Percentiles rank a stretch among this genome's conserved stretches.
These are phyloP conservation scores for Herpetotheres cachinnans DNA, from an alignment of 2,113 vertebrate species.

Conservation along the genomic window DNA sequence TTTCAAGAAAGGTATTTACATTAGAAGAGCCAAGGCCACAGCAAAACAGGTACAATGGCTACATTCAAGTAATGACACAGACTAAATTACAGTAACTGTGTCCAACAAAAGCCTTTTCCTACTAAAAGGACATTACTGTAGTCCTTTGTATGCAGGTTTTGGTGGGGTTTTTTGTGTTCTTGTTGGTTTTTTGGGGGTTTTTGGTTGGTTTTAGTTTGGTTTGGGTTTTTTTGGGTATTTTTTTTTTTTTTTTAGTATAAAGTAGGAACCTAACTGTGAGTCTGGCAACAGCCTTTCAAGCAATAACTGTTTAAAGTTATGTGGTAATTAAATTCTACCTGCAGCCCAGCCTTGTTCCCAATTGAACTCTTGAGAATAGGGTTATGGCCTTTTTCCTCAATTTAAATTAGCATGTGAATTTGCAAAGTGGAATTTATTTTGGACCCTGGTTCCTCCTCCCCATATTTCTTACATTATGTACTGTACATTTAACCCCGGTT, in stretches of 20 bases:
- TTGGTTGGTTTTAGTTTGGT: neutral
- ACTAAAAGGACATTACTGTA: neutral
- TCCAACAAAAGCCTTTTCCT: conserved; percentile 19
- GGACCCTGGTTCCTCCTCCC: neutral
- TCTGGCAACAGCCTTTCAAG: neutral
- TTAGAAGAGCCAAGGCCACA: conserved; percentile 1
- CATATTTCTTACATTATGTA: neutral
- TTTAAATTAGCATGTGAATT: neutral
- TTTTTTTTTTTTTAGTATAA: neutral
- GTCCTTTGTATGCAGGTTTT: neutral
- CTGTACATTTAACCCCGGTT: neutral
- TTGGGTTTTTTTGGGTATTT: too few relatives aligned
- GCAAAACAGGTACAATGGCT: neutral
- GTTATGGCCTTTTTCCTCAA: neutral
- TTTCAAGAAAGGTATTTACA: conserved; percentile 34
- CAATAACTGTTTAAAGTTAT: neutral
- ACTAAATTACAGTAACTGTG: neutral
- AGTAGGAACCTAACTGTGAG: neutral
- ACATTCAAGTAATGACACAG: neutral
- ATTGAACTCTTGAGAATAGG: neutral
- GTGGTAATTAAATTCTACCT: conserved; percentile 21
- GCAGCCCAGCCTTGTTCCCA: neutral
- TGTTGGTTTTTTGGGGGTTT: neutral
- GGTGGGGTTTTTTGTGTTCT: neutral
- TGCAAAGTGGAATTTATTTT: neutral